Evolutionary conservation across 1,140 invertebrate species (phyloP).

Genomic region (Dreissena rostriformis): DNA sequence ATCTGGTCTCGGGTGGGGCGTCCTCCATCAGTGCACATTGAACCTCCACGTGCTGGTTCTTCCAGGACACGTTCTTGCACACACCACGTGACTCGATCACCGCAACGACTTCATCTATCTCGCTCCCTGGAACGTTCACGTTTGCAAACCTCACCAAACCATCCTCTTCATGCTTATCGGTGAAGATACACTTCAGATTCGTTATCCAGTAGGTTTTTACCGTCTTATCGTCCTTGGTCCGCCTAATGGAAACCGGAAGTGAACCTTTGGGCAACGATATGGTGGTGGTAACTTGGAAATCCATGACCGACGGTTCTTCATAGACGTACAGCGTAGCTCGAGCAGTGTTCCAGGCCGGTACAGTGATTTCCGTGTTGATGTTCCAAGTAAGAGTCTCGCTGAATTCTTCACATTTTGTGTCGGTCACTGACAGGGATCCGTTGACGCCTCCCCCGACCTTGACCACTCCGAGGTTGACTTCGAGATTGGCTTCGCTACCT

Average conservation of each 20-base stretch:
- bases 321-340: conserved; percentile 41
- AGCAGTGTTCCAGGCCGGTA: conserved; percentile 30
- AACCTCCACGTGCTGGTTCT: conserved; percentile 51
- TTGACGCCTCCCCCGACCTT: conserved; percentile 30
- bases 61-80: conserved; percentile 33
- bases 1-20: neutral
- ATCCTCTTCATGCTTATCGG: neutral
- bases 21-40: neutral
- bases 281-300: conserved; percentile 46
- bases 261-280: conserved; percentile 14
- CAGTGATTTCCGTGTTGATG: conserved; percentile 44
- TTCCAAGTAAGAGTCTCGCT: conserved; percentile 37
- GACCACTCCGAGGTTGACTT: conserved; percentile 36
- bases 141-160: no score
- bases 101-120: neutral
- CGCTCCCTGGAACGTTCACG: no score
- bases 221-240: conserved; percentile 27
- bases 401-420: conserved; percentile 48
- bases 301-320: conserved; percentile 6
- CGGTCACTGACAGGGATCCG: conserved; percentile 34
- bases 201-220: conserved; percentile 19
- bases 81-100: conserved; percentile 17
- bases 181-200: conserved; percentile 22
- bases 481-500: conserved; percentile 42
- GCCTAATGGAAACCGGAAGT: conserved; percentile 23